Percentiles rank a stretch among this genome's conserved stretches.
Evolutionary conservation across 2,797 vertebrate genomes (phyloP).

Genomic region (Gambelia wislizenii): DNA sequence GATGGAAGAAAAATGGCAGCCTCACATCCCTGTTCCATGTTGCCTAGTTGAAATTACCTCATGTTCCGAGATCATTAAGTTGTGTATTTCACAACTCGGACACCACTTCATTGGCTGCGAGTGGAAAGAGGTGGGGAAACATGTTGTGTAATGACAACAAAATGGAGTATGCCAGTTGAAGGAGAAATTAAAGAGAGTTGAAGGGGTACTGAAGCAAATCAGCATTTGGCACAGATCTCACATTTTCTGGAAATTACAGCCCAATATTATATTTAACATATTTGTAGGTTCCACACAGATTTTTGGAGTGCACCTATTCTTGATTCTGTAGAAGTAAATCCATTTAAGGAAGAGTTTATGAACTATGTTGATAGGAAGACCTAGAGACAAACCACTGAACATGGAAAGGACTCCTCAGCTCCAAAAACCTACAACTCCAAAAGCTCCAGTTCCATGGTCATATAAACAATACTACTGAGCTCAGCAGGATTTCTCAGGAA

Average conservation of each 20-base stretch:
- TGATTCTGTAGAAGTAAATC: neutral
- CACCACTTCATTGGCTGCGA: neutral
- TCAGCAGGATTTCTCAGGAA: neutral
- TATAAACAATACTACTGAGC: neutral
- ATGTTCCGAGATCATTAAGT: neutral
- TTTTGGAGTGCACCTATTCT: neutral
- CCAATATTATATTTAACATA: neutral
- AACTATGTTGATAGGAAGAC: slow-evolving; percentile 66
- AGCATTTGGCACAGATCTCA: neutral
- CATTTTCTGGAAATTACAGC: neutral
- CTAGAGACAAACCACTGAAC: slow-evolving; percentile 59
- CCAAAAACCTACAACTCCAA: neutral
- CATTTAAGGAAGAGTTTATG: slow-evolving; percentile 47
- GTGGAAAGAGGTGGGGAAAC: neutral
- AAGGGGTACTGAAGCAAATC: neutral
- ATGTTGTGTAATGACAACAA: neutral
- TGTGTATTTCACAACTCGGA: neutral
- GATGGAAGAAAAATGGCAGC: neutral
- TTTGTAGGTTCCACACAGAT: neutral
- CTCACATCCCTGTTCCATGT: no score
- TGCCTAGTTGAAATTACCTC: neutral
- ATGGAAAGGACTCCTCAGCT: slow-evolving; percentile 14
- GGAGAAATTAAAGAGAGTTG: neutral
- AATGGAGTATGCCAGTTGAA: neutral
- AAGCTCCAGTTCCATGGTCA: neutral